Evolutionary conservation across 2,113 vertebrate genomes (phyloP).

Genomic region (Axis porcinus): DNA sequence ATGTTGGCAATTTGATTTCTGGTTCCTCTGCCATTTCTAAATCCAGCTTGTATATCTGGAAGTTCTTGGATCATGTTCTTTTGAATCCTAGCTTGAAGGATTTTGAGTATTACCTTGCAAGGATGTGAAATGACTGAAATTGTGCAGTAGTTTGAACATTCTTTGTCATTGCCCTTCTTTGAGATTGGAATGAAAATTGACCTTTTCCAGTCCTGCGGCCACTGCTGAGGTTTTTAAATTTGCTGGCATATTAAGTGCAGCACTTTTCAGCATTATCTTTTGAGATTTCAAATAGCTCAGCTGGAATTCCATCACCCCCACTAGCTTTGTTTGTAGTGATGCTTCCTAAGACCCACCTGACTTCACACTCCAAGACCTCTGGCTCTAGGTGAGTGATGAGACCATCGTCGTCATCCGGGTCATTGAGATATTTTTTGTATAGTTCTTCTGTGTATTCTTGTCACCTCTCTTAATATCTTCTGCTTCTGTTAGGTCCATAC

Average conservation of each 20-base stretch:
- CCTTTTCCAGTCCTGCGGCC: not conserved
- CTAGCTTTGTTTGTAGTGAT: not conserved
- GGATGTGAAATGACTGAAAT: not conserved
- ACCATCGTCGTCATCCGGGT: not conserved
- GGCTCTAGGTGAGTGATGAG: not conserved
- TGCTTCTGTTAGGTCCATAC: not conserved
- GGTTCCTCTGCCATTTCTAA: not conserved
- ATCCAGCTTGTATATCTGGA: not conserved
- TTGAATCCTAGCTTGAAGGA: not conserved
- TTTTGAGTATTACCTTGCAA: not conserved
- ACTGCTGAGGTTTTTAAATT: not conserved
- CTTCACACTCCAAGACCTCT: not conserved
- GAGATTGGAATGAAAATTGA: not conserved
- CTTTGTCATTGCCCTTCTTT: not conserved
- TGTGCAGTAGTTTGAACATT: not conserved
- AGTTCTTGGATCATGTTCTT: not conserved
- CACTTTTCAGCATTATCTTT: not conserved
- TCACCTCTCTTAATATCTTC: not conserved
- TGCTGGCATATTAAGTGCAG: not conserved
- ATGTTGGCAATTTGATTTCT: not conserved
- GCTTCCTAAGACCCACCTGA: not conserved
- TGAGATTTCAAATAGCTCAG: not conserved
- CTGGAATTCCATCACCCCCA: not conserved
- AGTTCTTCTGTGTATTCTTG: not conserved
- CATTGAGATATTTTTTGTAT: not conserved